Evolutionary conservation across 2,888 invertebrate genomes (phyloP), one percentile per base, ranked within the genome.

Genomic region (Ophioninae sp.): DNA sequence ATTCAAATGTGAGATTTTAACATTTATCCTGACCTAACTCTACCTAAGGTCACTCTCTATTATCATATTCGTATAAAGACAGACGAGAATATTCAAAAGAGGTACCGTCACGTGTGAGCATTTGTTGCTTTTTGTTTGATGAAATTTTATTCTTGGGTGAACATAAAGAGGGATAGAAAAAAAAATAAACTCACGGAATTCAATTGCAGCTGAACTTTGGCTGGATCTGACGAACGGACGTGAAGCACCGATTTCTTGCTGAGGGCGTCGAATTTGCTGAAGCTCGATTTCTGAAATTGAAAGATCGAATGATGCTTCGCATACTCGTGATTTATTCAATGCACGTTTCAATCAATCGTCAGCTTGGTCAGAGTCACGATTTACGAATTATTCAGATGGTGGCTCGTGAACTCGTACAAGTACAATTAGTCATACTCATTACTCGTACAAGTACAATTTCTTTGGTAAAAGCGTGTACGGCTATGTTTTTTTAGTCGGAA

Each of bases 231-330:
- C 86, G 95, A 95, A 89, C 96, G 94, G 84, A 95, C 95, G 92
- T 96, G 95, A 44, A 95, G 94, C 68, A 95, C 94, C 83, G 94
- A 94, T 91, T 95, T 95, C 93, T 96, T 96, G 90, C 95, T 95
- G 77, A 96, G 93, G 74, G 95, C 95, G 91, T 96, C 96, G 91
- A 96, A 96, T 93, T 96, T 96, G 91, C 94, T 96, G 92, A 96
- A 96, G 93, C 96, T 96, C 87, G 95, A 96, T 94, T 96, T 96
- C 96, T 96, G 94, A 61, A 94, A 94, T 87, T 85, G 65, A 75
- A 44, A 82, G 37, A 39, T 69, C 59, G 22, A 69, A 37, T 20
- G 39, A 17, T 51, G 63, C 39, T 81, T 39, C 58, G 23, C 30
- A 56, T 41, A 7, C 41, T 41, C 41, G 41, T 41, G 9, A 7